A percentile compares a stretch with the other conserved stretches of the same genome.
Evolutionary conservation across 2,113 vertebrate genomes (phyloP).

Genomic region (Dissostichus mawsoni): DNA sequence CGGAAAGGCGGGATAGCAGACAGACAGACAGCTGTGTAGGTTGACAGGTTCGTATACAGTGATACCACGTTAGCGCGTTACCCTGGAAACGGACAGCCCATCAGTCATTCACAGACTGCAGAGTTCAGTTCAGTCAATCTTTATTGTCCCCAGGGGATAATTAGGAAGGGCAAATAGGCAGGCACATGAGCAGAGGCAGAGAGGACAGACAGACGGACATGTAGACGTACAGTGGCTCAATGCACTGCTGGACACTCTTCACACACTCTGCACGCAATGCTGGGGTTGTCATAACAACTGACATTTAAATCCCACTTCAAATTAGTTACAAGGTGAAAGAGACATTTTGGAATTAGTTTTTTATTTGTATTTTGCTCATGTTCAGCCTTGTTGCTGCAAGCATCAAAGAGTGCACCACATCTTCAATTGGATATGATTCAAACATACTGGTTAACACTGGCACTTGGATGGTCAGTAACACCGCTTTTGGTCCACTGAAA

Average conservation of each 20-base stretch:
- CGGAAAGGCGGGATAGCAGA: background rate
- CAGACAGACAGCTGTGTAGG: slow-evolving; percentile 51
- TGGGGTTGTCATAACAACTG: slow-evolving; percentile 51
- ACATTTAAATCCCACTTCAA: slow-evolving; percentile 4
- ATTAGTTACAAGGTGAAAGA: background rate
- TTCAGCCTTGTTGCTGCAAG: background rate
- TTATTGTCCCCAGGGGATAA: slow-evolving; percentile 55
- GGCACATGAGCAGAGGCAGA: background rate
- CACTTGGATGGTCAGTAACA: too few species aligned
- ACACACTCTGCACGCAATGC: background rate
- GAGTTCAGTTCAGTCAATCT: slow-evolving; percentile 58
- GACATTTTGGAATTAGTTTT: background rate
- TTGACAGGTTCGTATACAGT: slow-evolving; percentile 56
- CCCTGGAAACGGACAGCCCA: slow-evolving; percentile 52
- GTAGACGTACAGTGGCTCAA: background rate
- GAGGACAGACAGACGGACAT: slow-evolving; percentile 10
- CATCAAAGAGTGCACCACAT: background rate
- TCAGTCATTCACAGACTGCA: slow-evolving; percentile 53
- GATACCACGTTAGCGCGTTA: slow-evolving; percentile 33
- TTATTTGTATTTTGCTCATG: too few species aligned
- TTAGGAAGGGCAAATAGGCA: slow-evolving; percentile 49
- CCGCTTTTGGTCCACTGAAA: too few species aligned
- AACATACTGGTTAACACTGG: too few species aligned
- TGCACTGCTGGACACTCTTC: background rate
- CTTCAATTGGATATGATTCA: too few species aligned